These are phyloP conservation scores for Oligia latruncula DNA, from an alignment of 2,888 invertebrate genomes.

Conservation along the genomic window DNA sequence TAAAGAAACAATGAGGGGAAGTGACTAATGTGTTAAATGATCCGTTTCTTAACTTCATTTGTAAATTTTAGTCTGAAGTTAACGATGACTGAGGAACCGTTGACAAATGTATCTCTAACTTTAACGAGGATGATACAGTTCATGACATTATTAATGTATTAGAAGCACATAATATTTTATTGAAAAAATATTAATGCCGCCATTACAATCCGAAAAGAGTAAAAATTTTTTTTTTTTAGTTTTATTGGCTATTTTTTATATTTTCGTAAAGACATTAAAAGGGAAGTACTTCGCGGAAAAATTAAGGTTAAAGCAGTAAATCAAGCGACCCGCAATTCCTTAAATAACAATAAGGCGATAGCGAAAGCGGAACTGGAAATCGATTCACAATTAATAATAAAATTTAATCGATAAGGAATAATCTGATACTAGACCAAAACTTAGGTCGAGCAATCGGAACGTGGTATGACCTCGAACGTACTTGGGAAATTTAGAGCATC, in stretches of 20 bases:
- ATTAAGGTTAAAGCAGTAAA: constrained; percentile 58
- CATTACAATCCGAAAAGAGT: too few relatives aligned
- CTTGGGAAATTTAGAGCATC: constrained; percentile 48
- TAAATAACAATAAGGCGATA: constrained; percentile 62
- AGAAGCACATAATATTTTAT: background rate
- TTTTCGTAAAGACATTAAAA: background rate
- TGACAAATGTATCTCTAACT: background rate
- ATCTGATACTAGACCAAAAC: constrained; percentile 70
- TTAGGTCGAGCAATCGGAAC: constrained; percentile 61
- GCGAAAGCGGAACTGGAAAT: constrained; percentile 76
- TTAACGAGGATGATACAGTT: background rate
- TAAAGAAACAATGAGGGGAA: constrained; percentile 22
- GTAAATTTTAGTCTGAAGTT: background rate
- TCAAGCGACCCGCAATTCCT: constrained; percentile 49
- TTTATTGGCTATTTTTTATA: too few relatives aligned
- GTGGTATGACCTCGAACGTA: constrained; percentile 46
- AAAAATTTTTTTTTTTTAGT: too few relatives aligned
- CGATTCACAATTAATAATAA: constrained; percentile 73
- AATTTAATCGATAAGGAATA: constrained; percentile 74
- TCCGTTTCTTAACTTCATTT: constrained; percentile 27
- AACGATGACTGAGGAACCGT: background rate
- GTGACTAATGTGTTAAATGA: constrained; percentile 24
- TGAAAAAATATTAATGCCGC: too few relatives aligned
- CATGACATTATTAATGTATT: background rate
- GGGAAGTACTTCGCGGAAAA: constrained; percentile 18